Conservation (phyloP, 2,888 invertebrate genomes). For the Prosopocoilus inquinatus region DNA sequence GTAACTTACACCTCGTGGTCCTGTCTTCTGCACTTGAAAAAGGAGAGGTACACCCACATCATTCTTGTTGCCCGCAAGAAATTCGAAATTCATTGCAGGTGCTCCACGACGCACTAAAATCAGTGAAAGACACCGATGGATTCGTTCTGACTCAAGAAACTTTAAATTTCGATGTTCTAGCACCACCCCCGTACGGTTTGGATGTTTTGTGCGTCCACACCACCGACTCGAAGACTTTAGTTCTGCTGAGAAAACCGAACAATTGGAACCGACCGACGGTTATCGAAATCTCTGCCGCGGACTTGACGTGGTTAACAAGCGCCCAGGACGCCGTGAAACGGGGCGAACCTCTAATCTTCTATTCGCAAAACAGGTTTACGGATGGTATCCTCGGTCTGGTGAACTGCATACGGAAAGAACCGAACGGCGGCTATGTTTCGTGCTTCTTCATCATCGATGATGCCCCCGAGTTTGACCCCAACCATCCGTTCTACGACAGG, state of each 20-base stretch:
- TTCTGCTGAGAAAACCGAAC: background rate
- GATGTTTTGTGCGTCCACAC: background rate
- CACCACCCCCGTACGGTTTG: background rate
- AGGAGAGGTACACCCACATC: no score
- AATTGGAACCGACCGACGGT: slow-evolving; percentile 2
- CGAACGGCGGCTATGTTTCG: slow-evolving; percentile 55
- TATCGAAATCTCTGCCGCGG: slow-evolving; percentile 35
- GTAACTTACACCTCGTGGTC: background rate
- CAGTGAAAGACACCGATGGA: background rate
- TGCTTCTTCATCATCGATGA: slow-evolving; percentile 31
- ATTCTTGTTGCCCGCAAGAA: no score
- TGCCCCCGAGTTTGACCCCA: slow-evolving; percentile 8
- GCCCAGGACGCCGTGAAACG: slow-evolving; percentile 28
- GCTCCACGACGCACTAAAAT: background rate
- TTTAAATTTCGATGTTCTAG: background rate
- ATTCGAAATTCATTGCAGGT: no score
- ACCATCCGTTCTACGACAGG: slow-evolving; percentile 53
- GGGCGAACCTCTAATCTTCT: slow-evolving; percentile 55
- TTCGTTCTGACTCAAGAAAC: background rate
- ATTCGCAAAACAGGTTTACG: slow-evolving; percentile 61
- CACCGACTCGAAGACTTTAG: background rate
- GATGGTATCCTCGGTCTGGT: slow-evolving; percentile 85
- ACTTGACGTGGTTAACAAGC: background rate
- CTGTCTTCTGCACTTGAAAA: no score
- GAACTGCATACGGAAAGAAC: slow-evolving; percentile 80